Evolutionary conservation across 2,113 vertebrate genomes (phyloP), one percentile per base, ranked within the genome.

Genomic region (Periophthalmus modestus): DNA sequence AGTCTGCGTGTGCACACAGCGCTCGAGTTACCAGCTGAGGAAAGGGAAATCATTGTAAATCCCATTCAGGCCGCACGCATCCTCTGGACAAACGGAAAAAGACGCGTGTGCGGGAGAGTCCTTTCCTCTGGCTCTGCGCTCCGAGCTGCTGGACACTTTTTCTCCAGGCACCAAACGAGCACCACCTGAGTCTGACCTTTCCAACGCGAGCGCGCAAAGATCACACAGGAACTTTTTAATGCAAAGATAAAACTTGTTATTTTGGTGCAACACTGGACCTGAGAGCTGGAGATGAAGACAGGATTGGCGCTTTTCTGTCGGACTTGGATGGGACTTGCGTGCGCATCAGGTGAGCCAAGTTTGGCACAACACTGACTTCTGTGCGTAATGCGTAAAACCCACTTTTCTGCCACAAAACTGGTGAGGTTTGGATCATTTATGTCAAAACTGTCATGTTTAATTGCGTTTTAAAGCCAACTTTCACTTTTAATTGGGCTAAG

Each of bases 271-370:
- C 46, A 76, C 80, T 90, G 89, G 85, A 90, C 86, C 86, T 88
- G 90, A 93, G 87, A 90, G 84, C 93, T 92, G 95, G 95, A 95
- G 93, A 97, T 96, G 96, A 96, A 94, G 95, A 95, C 93, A 91
- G 92, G 93, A 80, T 92, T 89, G 77, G 91, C 91, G 82, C 69
- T 95, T 90, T 90, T 95, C 93, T 93, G 94, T 91, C 94, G 95
- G 92, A 93, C 95, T 91, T 96, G 94, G 95, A 93, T 95, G 89
- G 93, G 93, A 91, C 89, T 95, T 90, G 92, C 91, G 66, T 95
- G 89, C 72, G 91, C 94, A 75, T 94, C 95, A 96, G 96, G 96
- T 97, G 93, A 95, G 96, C 5, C 63, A 86, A 76, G 88, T 91
- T 73, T 28, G 62, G 59, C 59, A 59, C n/a, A 21, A 11, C 54